Evolutionary conservation across 2,113 vertebrate genomes (phyloP).

Genomic region (Sardina pilchardus): DNA sequence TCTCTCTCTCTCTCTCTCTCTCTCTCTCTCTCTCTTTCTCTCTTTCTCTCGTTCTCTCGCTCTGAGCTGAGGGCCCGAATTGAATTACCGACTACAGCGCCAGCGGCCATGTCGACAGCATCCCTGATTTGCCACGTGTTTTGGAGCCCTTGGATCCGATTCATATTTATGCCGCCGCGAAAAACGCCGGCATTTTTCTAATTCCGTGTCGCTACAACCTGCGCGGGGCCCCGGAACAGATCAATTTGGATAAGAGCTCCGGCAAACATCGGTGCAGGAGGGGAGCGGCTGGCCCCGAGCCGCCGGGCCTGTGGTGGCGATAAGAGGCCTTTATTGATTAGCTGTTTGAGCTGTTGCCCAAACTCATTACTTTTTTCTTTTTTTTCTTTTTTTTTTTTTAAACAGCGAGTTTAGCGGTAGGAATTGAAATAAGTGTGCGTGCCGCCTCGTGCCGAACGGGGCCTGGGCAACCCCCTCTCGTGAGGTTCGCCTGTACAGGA

Average conservation of each 20-base stretch:
- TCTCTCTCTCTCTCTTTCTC: neutral
- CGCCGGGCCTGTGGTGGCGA: neutral
- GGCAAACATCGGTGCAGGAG: constrained; percentile 17
- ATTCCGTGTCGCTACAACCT: constrained; percentile 32
- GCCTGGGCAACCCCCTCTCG: too few species aligned
- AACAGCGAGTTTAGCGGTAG: constrained; percentile 15
- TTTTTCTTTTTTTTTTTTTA: too few species aligned
- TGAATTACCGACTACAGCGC: neutral
- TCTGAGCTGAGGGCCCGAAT: neutral
- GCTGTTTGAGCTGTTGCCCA: constrained; percentile 30
- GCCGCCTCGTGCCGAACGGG: neutral
- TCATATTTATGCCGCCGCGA: neutral
- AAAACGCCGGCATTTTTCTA: constrained; percentile 14
- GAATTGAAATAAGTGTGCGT: too few species aligned
- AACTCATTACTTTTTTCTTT: constrained; percentile 38
- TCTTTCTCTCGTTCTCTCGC: neutral
- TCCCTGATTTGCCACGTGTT: neutral
- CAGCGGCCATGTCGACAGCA: constrained; percentile 1
- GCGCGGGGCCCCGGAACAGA: constrained; percentile 3
- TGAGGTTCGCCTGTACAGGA: neutral
- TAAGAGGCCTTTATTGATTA: constrained; percentile 38
- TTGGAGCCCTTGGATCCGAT: neutral
- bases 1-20: constrained; percentile 4
- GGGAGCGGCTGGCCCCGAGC: neutral
- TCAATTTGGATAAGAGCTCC: constrained; percentile 40